A percentile compares a stretch with the other conserved stretches of the same genome.
Evolutionary conservation across 2,888 invertebrate species (phyloP).

Genomic region (Microchrysa polita): DNA sequence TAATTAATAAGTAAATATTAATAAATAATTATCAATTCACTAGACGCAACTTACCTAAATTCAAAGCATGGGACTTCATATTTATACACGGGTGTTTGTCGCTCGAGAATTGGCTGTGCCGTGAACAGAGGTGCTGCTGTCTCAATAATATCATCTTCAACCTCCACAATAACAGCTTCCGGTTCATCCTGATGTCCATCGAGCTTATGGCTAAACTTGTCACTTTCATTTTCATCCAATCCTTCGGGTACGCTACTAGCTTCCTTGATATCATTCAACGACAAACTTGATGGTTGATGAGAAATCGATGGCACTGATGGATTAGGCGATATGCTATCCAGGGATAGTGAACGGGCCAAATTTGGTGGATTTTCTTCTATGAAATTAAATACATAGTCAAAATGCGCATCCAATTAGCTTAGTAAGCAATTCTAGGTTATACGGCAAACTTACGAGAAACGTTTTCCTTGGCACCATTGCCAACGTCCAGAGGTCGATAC

Average conservation of each 20-base stretch:
- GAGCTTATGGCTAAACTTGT: neutral
- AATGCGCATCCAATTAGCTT: too few species aligned
- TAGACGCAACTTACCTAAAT: slow-evolving; percentile 66
- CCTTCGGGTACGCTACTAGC: slow-evolving; percentile 65
- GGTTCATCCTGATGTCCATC: slow-evolving; percentile 65
- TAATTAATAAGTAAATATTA: too few species aligned
- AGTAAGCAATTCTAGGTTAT: too few species aligned
- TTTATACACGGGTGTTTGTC: slow-evolving; percentile 78
- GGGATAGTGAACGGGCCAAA: slow-evolving; percentile 79
- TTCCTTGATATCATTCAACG: slow-evolving; percentile 77
- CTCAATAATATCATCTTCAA: slow-evolving; percentile 82
- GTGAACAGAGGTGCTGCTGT: slow-evolving; percentile 78
- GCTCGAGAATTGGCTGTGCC: slow-evolving; percentile 70
- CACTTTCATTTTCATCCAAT: slow-evolving; percentile 59
- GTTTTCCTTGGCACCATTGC: slow-evolving; percentile 60
- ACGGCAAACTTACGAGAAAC: slow-evolving; percentile 44
- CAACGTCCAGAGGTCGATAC: slow-evolving; percentile 63
- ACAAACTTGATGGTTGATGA: slow-evolving; percentile 78
- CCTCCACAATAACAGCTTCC: slow-evolving; percentile 81
- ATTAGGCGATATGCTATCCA: slow-evolving; percentile 76
- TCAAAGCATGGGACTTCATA: slow-evolving; percentile 72
- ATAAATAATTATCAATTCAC: too few species aligned
- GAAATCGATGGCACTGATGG: slow-evolving; percentile 65
- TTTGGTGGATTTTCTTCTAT: slow-evolving; percentile 62
- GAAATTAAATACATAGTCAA: too few species aligned